Evolutionary conservation across 2,113 vertebrate genomes (phyloP), one percentile per base, ranked within the genome.

Genomic region (Galeopterus variegatus): DNA sequence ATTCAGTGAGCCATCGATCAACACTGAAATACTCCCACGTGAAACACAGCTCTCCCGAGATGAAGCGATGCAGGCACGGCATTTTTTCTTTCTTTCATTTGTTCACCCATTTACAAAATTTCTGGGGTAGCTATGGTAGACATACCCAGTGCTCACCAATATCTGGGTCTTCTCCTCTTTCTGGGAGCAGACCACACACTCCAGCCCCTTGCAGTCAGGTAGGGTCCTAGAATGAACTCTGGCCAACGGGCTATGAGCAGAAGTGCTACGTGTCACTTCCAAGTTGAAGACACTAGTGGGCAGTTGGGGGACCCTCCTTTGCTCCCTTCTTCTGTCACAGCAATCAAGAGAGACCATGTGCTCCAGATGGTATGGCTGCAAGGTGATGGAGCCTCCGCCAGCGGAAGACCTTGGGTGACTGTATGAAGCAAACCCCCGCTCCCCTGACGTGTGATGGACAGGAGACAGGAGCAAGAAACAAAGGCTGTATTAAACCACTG

Each of bases 391-490:
- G 41, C 2, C 45, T 76, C 73, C 48, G 9, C 11, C 10, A 13
- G 41, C 54, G 10, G 13, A 65, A 82, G 41, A 41, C 69, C 26
- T 23, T 24, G n/a, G 64, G 54, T 54, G 64, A 76, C 86, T 8
- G 0, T 3, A 0, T 12, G 24, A 52, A 65, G 10, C 24, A 81
- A 26, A 56, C 7, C 7, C 45, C 33, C 19, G 0, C 41, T 5
- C 6, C 52, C 60, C 72, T 33, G 5, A 19, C 4, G 23, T n/a
- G 52, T 5, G 10, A 89, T 14, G 67, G 36, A 60, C 6, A 36
- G 67, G 54, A 72, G 62, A 18, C 50, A 4, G 1, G 19, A 58
- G 9, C 24, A n/a, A 70, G 36, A 80, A 79, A 72, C 31, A 28
- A 86, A 82, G 45, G 23, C 14, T 9, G 15, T 48, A 31, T 58